These are phyloP conservation scores for Emydocephalus ijimae DNA, from an alignment of 2,113 vertebrate species.

Conservation along the genomic window DNA sequence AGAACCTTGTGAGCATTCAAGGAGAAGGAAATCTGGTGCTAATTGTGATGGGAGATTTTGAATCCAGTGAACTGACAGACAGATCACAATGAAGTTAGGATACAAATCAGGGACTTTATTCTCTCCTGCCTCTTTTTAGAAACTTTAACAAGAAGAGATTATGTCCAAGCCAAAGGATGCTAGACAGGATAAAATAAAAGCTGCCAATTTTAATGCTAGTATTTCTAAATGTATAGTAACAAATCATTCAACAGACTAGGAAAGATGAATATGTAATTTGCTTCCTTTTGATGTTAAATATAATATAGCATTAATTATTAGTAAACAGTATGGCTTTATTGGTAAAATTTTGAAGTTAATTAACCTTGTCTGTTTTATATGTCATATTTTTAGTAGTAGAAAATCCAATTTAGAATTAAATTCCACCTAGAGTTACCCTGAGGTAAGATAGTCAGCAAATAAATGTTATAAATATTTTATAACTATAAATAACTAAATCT, in stretches of 20 bases:
- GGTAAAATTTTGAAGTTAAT: neutral
- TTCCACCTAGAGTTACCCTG: neutral
- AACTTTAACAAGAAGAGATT: constrained; percentile 3
- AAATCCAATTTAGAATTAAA: neutral
- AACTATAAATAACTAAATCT: neutral
- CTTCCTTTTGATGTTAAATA: constrained; percentile 12
- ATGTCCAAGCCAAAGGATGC: constrained; percentile 9
- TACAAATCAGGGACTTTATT: neutral
- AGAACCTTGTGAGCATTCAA: constrained; percentile 23
- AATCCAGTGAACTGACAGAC: constrained; percentile 1
- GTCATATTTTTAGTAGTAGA: neutral
- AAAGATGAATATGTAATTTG: neutral
- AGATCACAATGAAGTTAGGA: constrained; percentile 20
- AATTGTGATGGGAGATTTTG: constrained; percentile 17
- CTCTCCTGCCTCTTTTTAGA: neutral
- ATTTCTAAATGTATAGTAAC: neutral
- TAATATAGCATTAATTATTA: neutral
- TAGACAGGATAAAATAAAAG: neutral
- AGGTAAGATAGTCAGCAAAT: neutral
- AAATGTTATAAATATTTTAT: neutral
- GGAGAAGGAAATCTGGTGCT: constrained; percentile 10
- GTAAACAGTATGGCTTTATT: neutral
- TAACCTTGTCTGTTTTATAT: neutral
- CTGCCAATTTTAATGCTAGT: constrained; percentile 17
- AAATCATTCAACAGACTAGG: constrained; percentile 2